Base-by-base conservation (phyloP, 2,797 vertebrate genomes). In the Tiaroga cobitis region DNA sequence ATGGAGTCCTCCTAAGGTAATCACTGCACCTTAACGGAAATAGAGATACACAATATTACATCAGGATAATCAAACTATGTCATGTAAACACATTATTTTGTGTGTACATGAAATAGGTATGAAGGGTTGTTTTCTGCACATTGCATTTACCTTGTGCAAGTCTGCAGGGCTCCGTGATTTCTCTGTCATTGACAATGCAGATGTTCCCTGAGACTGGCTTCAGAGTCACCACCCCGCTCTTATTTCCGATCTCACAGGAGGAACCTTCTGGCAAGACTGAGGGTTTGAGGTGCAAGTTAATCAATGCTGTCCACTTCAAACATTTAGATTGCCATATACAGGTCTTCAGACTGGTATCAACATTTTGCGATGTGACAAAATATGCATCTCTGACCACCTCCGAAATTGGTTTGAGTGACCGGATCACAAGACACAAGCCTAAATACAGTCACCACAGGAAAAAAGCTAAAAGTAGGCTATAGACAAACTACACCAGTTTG, bases 181-280 rank as follows among this genome's bases (percentile, higher is more conserved):
- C 94, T 24, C 94, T 93, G 4, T 96, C 96, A 26, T 99, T 98
- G 74, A 99, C 96, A 2, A 93, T 91, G 92, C 97, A 99, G 86
- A 86, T 90, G 0, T 95, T 96, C 2, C 96, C 96, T 0, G 88
- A 93, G 49, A 90, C 85, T 0, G 98, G 96, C 19, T 92, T 92
- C 78, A 99, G 94, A 0, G 95, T 95, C 59, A 99, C 98, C 3
- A 97, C 89, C 39, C 98, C 98, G 81, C 94, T 73, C 21, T 87
- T 90, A 89, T 98, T 99, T 86, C 97, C 96, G 89, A 99, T 97
- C 89, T 94, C 92, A 87, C 98, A 99, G 83, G 96, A 95, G 67
- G 96, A 93, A 82, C 90, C 93, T 79, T 96, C 96, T 94, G 96
- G 96, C 87, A 99, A 90, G 87, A 97, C 97, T 99, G 84, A 80